phyloP scores from a whole-genome alignment of 2,888 invertebrate species.

The Frankliniella intonsa region DNA sequence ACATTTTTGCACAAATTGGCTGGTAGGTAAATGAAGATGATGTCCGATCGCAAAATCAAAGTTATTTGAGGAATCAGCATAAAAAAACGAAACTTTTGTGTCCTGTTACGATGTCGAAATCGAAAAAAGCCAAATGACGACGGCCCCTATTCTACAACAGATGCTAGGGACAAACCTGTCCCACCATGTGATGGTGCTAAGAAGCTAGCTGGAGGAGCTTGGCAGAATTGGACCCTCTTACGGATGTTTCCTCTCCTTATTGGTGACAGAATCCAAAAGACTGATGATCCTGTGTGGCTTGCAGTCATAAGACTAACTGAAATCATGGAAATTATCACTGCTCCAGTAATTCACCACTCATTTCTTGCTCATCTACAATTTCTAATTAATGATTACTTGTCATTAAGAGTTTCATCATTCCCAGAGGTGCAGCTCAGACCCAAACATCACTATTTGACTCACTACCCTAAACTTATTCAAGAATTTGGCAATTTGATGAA shows the following conservation, averaged over 20 bases:
- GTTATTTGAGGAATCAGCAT: too few relatives aligned
- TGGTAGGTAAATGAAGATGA: too few relatives aligned
- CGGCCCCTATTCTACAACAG: neutral
- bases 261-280: neutral
- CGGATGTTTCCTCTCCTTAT: neutral
- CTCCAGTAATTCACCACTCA: neutral
- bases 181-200: neutral
- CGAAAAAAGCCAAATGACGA: too few relatives aligned
- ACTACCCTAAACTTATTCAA: neutral
- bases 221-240: neutral
- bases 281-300: neutral
- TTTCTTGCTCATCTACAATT: neutral
- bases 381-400: neutral
- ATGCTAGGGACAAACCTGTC: neutral
- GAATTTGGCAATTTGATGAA: neutral
- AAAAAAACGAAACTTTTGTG: too few relatives aligned
- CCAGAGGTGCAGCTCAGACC: neutral
- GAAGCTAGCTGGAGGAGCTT: neutral
- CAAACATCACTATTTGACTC: neutral
- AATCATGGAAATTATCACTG: neutral
- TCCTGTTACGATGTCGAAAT: too few relatives aligned
- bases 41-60: too few relatives aligned
- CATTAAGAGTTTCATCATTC: neutral
- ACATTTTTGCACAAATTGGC: too few relatives aligned
- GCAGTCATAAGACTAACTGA: neutral